Base-by-base conservation (phyloP, 2,888 invertebrate species). In the Lasioglossum marginatum region DNA sequence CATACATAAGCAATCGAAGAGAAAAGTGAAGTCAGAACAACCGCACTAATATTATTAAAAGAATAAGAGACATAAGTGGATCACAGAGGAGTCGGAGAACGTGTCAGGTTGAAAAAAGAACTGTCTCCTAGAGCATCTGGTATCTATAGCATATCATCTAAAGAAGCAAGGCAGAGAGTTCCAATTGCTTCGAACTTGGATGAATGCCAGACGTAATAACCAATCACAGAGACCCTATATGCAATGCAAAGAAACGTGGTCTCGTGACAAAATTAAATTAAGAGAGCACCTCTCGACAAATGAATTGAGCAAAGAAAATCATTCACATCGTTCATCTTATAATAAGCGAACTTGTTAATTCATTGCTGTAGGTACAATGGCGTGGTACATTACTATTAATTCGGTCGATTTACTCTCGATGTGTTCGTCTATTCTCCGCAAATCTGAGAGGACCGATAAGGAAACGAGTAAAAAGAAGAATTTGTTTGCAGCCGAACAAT, bases 121-220 rank as follows among this genome's bases (percentile, higher is more conserved):
- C 37, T 60, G 71, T 85, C 60, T 60, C 60, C 60, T 60, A 60
- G 60, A 14, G 60, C 14, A 27, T 60, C 60, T 5, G 60, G 12
- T 60, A 60, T 60, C 60, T 60, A 27, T 60, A 60, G 60, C 60
- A 5, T 27, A 60, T 60, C 60, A 27, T 60, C 60, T 60, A 14
- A 60, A 60, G 60, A 60, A 60, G 14, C 27, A 27, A 27, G 60
- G 27, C 60, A 60, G 14, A 57, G 45, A 57, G 12, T 34, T 31
- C 5, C n/a, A 60, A 60, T 34, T 57, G 10, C 27, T 34, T 34
- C 60, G 5, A 27, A 27, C 60, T 60, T 60, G 60, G 60, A 60
- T 14, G 60, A 60, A 60, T 27, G 60, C 60, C 60, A 60, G 60
- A 14, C 12, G 60, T 60, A 60, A 60, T 60, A 60, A 60, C 60